Base-by-base conservation (phyloP, 2,888 invertebrate species). In the Saturnia japonica region DNA sequence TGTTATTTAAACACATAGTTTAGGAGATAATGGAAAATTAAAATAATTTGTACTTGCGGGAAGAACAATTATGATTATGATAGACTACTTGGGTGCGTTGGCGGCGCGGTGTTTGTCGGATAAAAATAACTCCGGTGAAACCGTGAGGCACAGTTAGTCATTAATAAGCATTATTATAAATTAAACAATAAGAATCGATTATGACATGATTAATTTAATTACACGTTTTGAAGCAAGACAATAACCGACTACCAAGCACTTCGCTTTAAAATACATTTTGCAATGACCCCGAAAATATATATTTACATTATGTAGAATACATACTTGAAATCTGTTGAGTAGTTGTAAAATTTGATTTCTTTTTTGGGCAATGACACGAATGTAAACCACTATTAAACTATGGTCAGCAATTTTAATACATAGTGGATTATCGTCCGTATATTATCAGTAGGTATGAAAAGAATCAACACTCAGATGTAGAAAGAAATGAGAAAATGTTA, bases 381-480 rank as follows among this genome's bases (percentile, higher is more conserved):
- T 66, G 64, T 64, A 64, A 16, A 34, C 34, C 16, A 64, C 40
- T 64, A 64, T 64, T 16, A 40, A 64, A 28, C 34, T 34, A 11
- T 66, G n/a, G 28, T 11, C 14, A 28, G 47, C 28, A 22, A 76
- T 90, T 25, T 57, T 25, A 2, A 4, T 57, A 8, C 51, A 19
- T n/a, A 19, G 11, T 54, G 8, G 22, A 22, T 22, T 54, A 9
- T 22, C 22, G n/a, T 22, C 11, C n/a, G n/a, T 22, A n/a, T n/a
- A 8, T 19, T 51, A 19, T n/a, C 8, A 51, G 19, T n/a, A 51
- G n/a, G n/a, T n/a, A n/a, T 51, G n/a, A 51, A 11, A 54, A 57
- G 57, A 25, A 8, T 2, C 54, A 54, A 54, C 22, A n/a, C 2
- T n/a, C 1, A 54, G 22, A 34, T 8, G 6, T 22, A 19, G 19